phyloP scores from a whole-genome alignment of 2,888 invertebrate species.

The Phengaris alcon region DNA sequence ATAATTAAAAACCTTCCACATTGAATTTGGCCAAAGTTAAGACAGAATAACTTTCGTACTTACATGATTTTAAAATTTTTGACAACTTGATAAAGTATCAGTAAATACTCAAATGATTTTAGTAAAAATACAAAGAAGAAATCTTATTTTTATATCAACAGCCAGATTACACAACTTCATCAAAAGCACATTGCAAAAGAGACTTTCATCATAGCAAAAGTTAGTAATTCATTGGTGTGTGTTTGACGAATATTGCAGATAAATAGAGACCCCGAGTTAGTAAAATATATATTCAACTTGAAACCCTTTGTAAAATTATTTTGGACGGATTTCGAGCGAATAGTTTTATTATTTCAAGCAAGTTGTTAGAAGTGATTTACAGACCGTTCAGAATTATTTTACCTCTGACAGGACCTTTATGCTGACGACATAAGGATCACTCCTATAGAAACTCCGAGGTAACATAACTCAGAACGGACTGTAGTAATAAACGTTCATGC shows the following conservation, averaged over 20 bases:
- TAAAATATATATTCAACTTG: constrained; percentile 20
- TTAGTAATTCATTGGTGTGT: not conserved
- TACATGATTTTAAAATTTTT: not conserved
- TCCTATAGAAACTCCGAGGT: too few relatives aligned
- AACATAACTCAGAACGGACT: too few relatives aligned
- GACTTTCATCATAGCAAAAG: not conserved
- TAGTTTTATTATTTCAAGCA: not conserved
- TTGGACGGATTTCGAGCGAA: constrained; percentile 27
- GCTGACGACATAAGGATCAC: too few relatives aligned
- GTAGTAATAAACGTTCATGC: not conserved
- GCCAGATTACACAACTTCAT: not conserved
- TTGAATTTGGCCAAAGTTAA: not conserved
- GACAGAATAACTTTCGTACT: constrained; percentile 24
- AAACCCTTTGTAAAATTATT: constrained; percentile 17
- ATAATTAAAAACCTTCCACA: not conserved
- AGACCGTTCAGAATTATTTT: too few relatives aligned
- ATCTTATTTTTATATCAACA: not conserved
- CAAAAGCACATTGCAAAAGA: not conserved
- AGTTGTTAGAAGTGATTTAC: not conserved
- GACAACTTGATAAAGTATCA: not conserved
- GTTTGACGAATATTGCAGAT: not conserved
- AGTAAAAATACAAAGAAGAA: not conserved
- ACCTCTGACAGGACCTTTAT: too few relatives aligned
- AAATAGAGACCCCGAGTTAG: not conserved
- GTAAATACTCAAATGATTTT: not conserved